Conservation (phyloP, 2,113 vertebrate species). For the Thymallus thymallus region DNA sequence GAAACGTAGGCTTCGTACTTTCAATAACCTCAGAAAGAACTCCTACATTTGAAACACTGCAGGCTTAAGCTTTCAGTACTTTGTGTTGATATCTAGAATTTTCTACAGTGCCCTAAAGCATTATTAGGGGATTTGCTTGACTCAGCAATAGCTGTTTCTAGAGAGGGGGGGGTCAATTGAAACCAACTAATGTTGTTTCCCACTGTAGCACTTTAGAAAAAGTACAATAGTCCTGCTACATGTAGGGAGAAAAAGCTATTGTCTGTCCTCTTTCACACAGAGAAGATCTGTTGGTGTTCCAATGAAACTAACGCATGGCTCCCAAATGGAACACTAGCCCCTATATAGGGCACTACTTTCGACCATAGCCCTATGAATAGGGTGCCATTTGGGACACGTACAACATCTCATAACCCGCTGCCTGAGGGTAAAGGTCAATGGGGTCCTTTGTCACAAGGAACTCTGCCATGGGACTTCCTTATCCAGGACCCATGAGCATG, state of each 20-base stretch:
- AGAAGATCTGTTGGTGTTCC: background rate
- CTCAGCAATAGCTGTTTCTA: slow-evolving; percentile 3
- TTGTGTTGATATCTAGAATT: background rate
- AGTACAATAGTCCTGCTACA: background rate
- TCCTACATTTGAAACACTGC: background rate
- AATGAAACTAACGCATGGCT: too few relatives aligned
- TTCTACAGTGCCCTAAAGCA: background rate
- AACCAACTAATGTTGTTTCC: background rate
- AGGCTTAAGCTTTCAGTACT: background rate
- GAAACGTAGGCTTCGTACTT: too few relatives aligned
- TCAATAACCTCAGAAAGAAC: too few relatives aligned
- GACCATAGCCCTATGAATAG: too few relatives aligned
- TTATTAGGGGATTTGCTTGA: background rate
- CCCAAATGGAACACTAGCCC: too few relatives aligned
- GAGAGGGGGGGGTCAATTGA: background rate
- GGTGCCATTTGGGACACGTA: too few relatives aligned
- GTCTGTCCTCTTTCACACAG: background rate
- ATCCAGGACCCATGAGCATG: too few relatives aligned
- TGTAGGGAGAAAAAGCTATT: background rate
- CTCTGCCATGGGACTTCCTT: background rate
- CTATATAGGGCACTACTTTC: too few relatives aligned
- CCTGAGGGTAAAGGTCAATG: background rate
- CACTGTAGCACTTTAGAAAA: background rate
- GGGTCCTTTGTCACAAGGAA: background rate
- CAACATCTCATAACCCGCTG: too few relatives aligned